A percentile compares a stretch with the other conserved stretches of the same genome.
These are phyloP conservation scores for Drosophila sp. DNA, from an alignment of 1,140 invertebrate genomes.

Conservation along the genomic window DNA sequence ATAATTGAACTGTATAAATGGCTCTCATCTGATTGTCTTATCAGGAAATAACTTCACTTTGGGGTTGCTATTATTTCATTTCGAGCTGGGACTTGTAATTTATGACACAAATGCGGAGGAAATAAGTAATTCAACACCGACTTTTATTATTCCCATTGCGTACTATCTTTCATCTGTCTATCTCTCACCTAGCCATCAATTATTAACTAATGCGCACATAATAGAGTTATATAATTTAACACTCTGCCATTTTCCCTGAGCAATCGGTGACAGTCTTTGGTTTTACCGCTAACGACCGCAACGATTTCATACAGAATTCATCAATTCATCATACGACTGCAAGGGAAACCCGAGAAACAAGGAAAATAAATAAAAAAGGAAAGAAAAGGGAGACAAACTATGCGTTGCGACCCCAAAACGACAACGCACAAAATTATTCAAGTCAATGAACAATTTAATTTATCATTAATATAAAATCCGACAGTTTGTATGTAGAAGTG, in stretches of 20 bases:
- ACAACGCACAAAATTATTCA: constrained; percentile 81
- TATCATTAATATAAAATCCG: constrained; percentile 83
- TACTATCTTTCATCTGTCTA: constrained; percentile 31
- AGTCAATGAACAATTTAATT: constrained; percentile 84
- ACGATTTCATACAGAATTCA: constrained; percentile 58
- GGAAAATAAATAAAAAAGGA: not conserved
- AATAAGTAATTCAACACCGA: constrained; percentile 1
- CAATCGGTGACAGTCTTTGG: constrained; percentile 42
- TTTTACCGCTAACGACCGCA: constrained; percentile 10
- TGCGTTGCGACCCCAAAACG: constrained; percentile 57
- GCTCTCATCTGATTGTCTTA: constrained; percentile 11
- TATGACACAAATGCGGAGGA: not conserved
- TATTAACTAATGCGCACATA: constrained; percentile 70
- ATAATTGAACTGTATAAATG: constrained; percentile 48
- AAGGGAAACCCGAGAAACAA: constrained; percentile 14
- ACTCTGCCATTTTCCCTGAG: constrained; percentile 34
- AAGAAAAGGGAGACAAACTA: constrained; percentile 38
- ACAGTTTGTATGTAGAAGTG: constrained; percentile 65
- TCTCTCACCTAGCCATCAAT: constrained; percentile 56
- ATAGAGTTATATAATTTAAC: constrained; percentile 74
- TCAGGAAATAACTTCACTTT: constrained; percentile 8
- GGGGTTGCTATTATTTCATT: constrained; percentile 5
- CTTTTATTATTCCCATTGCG: constrained; percentile 2
- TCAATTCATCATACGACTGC: constrained; percentile 69
- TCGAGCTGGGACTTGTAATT: constrained; percentile 2